Evolutionary conservation across 2,797 vertebrate genomes (phyloP).

Genomic region (Emydoidea blandingii): DNA sequence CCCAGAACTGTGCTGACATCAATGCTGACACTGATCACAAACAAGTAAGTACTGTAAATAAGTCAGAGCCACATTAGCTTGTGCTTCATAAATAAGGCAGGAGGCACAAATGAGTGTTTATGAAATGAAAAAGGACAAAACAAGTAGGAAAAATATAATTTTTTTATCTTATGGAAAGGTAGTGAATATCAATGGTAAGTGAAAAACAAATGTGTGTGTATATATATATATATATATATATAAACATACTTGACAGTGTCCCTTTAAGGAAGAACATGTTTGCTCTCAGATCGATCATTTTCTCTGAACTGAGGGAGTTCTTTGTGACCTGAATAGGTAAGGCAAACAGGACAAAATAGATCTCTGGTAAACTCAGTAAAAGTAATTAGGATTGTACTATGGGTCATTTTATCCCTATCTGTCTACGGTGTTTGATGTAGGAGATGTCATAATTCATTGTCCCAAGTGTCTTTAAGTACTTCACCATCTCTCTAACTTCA

Average conservation of each 20-base stretch:
- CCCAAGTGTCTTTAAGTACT: background rate
- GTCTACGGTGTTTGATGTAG: background rate
- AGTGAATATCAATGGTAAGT: background rate
- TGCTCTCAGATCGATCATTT: background rate
- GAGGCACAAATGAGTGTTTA: background rate
- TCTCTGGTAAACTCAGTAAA: background rate
- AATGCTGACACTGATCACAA: conserved; percentile 31
- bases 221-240: background rate
- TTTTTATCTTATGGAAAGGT: background rate
- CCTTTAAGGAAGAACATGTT: background rate
- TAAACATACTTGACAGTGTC: conserved; percentile 43
- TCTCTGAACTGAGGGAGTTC: background rate
- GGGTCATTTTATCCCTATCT: background rate
- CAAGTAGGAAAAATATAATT: background rate
- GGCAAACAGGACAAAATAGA: background rate
- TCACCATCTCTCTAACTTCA: background rate
- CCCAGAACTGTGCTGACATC: conserved; percentile 24
- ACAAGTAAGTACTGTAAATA: conserved; percentile 34
- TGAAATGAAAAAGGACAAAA: background rate
- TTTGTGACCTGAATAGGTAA: background rate
- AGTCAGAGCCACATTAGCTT: background rate
- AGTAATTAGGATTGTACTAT: background rate
- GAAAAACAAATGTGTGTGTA: background rate
- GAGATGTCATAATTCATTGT: background rate
- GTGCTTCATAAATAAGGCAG: background rate